These are phyloP conservation scores for Harmothoe impar DNA, from an alignment of 2,888 invertebrate species.

Conservation along the genomic window DNA sequence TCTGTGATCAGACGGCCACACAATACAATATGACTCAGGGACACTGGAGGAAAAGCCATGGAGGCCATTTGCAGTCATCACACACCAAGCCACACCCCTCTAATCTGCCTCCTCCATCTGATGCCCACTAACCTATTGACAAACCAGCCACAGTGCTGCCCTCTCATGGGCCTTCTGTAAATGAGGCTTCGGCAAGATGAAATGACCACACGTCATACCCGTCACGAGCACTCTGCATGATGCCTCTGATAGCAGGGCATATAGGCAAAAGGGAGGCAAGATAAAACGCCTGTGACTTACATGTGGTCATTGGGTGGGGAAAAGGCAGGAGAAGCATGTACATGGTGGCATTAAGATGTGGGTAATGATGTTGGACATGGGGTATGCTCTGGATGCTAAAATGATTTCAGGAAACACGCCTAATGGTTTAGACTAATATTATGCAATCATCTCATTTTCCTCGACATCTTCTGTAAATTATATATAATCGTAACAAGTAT, in stretches of 20 bases:
- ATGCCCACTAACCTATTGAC: conserved; percentile 2
- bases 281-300: background rate
- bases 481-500: no score
- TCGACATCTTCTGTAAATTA: no score
- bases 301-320: background rate
- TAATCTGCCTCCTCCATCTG: background rate
- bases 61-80: background rate
- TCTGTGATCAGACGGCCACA: no score
- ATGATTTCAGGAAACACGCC: no score
- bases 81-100: background rate
- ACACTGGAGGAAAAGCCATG: background rate
- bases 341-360: background rate
- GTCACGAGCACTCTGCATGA: background rate
- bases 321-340: no score
- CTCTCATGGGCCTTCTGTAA: background rate
- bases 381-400: no score
- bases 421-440: no score
- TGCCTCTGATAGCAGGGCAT: no score
- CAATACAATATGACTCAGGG: no score
- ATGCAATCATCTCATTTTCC: no score
- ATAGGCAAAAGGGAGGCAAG: background rate
- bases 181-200: background rate
- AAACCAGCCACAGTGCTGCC: background rate
- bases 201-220: conserved; percentile 2
- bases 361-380: no score